phyloP scores from a whole-genome alignment of 2,113 vertebrate species.

The Phaethon lepturus region DNA sequence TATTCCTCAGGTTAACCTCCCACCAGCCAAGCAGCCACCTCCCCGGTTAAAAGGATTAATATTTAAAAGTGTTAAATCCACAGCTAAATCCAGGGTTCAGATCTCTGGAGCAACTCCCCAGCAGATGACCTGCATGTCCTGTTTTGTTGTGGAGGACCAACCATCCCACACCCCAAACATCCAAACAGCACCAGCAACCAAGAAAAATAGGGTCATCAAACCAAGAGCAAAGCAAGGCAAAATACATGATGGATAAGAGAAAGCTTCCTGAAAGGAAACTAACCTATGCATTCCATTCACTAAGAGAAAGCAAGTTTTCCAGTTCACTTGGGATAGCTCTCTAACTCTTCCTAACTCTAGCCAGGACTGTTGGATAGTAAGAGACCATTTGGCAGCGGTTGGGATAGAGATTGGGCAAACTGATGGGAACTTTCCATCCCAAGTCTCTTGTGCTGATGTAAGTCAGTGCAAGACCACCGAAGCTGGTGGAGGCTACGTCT shows the following conservation, averaged over 20 bases:
- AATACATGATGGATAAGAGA: background rate
- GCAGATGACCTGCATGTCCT: background rate
- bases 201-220: background rate
- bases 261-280: background rate
- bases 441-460: slow-evolving; percentile 22
- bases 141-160: background rate
- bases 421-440: slow-evolving; percentile 4
- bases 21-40: background rate
- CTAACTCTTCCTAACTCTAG: background rate
- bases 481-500: background rate
- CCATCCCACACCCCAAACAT: background rate
- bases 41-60: background rate
- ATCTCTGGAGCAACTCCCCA: background rate
- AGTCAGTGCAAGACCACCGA: slow-evolving; percentile 36
- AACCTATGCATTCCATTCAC: background rate
- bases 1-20: slow-evolving; percentile 14
- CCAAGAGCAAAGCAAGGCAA: background rate
- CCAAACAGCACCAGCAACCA: background rate
- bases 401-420: background rate
- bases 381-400: background rate
- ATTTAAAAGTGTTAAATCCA: background rate
- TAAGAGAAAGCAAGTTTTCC: background rate
- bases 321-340: background rate
- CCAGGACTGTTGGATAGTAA: background rate
- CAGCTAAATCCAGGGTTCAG: background rate